Conservation (phyloP, 2,113 vertebrate genomes). For the Elachura formosa region DNA sequence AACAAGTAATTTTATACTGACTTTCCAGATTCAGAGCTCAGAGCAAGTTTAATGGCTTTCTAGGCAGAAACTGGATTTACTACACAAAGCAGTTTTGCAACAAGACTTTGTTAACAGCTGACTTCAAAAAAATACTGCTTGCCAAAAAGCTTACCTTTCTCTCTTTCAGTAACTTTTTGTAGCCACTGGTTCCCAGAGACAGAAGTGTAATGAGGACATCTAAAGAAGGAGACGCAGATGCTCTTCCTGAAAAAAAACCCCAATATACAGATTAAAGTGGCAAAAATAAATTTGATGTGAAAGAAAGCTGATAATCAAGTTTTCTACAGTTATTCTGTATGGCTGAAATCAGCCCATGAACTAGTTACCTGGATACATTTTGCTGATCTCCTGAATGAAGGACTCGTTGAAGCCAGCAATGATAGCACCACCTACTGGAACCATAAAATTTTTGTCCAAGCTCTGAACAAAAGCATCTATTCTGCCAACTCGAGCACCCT, state of each 20-base stretch:
- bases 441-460: slow-evolving; percentile 99
- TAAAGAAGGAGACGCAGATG: slow-evolving; percentile 91
- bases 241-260: slow-evolving; percentile 78
- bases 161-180: slow-evolving; percentile 87
- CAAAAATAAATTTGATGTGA: not conserved
- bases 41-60: not conserved
- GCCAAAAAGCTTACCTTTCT: slow-evolving; percentile 82
- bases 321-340: not conserved
- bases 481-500: slow-evolving; percentile 90
- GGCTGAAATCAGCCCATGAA: not conserved
- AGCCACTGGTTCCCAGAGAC: slow-evolving; percentile 88
- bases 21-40: not conserved
- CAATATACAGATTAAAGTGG: not conserved
- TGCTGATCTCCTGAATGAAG: slow-evolving; percentile 93
- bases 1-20: not conserved
- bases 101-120: not conserved
- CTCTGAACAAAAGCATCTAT: slow-evolving; percentile 98
- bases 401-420: slow-evolving; percentile 91
- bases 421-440: slow-evolving; percentile 97
- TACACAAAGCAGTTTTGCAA: not conserved
- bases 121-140: not conserved
- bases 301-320: not conserved
- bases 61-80: not conserved
- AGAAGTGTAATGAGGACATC: slow-evolving; percentile 94
- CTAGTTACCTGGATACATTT: slow-evolving; percentile 91